Conservation (phyloP, 2,113 vertebrate genomes). For the Ammospiza caudacuta region DNA sequence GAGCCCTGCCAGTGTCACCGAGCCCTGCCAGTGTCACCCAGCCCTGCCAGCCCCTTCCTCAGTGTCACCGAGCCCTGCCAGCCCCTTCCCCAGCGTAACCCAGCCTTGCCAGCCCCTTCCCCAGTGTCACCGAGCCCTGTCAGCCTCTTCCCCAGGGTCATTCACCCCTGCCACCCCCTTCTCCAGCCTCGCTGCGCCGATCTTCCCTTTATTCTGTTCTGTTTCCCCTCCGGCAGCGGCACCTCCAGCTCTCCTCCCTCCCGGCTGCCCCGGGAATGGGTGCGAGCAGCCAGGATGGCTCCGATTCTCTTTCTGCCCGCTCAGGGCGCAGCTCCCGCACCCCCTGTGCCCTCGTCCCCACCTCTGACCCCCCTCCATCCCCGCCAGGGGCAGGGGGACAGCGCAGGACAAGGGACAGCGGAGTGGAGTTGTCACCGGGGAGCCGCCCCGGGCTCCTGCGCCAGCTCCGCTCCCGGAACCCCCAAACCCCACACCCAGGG, state of each 20-base stretch:
- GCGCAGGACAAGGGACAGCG: not conserved
- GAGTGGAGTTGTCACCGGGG: not conserved
- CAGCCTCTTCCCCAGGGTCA: too few relatives aligned
- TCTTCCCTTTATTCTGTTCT: too few relatives aligned
- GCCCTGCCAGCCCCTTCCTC: too few relatives aligned
- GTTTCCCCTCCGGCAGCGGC: not conserved
- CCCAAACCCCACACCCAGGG: not conserved
- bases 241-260: not conserved
- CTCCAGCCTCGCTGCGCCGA: too few relatives aligned
- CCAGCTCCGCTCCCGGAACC: not conserved
- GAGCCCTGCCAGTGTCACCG: too few relatives aligned
- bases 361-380: too few relatives aligned
- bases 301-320: rapidly evolving
- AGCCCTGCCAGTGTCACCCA: too few relatives aligned
- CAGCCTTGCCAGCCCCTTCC: too few relatives aligned
- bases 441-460: not conserved
- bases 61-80: too few relatives aligned
- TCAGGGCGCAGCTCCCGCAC: not conserved
- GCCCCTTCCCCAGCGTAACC: too few relatives aligned
- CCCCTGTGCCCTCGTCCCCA: not conserved
- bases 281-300: not conserved
- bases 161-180: too few relatives aligned
- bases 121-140: too few relatives aligned
- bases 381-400: rapidly evolving
- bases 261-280: not conserved